These are phyloP conservation scores for Drosophila mauritiana DNA, from an alignment of 1,140 invertebrate genomes.

Conservation along the genomic window DNA sequence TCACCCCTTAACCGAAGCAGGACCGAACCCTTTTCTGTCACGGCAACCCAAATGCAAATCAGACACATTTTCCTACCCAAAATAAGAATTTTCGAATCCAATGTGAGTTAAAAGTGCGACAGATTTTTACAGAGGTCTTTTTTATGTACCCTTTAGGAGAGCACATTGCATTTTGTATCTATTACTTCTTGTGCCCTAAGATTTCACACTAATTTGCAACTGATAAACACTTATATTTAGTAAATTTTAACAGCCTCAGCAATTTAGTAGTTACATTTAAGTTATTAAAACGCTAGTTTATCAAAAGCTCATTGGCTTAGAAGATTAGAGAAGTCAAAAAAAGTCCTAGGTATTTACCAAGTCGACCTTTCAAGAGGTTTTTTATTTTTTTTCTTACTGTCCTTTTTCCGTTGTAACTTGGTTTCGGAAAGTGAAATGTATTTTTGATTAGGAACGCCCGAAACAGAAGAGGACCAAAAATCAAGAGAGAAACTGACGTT, in stretches of 20 bases:
- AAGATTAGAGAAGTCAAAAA: too few relatives aligned
- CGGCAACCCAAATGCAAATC: constrained; percentile 66
- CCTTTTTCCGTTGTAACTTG: constrained; percentile 1
- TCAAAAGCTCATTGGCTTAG: too few relatives aligned
- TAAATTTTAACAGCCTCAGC: too few relatives aligned
- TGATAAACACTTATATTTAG: too few relatives aligned
- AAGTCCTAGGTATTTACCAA: too few relatives aligned
- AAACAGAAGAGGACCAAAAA: not conserved
- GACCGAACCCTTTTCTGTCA: constrained; percentile 64
- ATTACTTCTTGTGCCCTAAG: not conserved
- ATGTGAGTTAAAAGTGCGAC: constrained; percentile 53
- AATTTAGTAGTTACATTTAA: too few relatives aligned
- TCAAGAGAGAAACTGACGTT: not conserved
- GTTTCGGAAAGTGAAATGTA: constrained; percentile 57
- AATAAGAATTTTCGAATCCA: constrained; percentile 54
- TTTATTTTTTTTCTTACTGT: not conserved
- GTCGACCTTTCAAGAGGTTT: too few relatives aligned
- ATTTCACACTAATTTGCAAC: not conserved
- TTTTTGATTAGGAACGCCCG: constrained; percentile 69
- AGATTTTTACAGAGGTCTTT: constrained; percentile 8
- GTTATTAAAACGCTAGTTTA: too few relatives aligned
- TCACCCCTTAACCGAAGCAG: constrained; percentile 60
- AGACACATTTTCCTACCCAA: constrained; percentile 72
- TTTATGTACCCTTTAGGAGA: not conserved
- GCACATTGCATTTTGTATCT: not conserved